phyloP scores from a whole-genome alignment of 2,113 vertebrate genomes.

The Hydrochoerus hydrochaeris region DNA sequence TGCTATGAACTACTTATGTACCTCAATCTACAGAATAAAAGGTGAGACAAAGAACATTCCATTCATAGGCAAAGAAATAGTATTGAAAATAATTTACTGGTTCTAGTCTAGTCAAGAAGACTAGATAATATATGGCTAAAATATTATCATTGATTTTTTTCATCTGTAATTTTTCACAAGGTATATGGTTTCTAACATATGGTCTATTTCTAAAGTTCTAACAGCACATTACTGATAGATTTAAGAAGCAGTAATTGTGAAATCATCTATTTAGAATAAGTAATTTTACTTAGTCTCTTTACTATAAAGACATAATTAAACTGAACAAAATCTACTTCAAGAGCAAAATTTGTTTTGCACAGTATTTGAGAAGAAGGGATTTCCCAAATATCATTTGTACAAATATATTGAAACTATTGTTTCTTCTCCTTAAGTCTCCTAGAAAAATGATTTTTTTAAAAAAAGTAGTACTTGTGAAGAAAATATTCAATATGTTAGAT shows the following conservation, averaged over 20 bases:
- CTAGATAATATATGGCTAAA: slow-evolving; percentile 49
- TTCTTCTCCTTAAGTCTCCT: background rate
- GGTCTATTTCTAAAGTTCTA: slow-evolving; percentile 33
- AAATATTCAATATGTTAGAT: background rate
- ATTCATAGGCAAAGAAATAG: background rate
- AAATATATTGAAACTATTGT: background rate
- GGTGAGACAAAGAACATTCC: background rate
- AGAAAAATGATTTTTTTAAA: background rate
- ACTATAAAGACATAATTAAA: background rate
- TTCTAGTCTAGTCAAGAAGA: background rate
- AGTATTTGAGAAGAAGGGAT: background rate
- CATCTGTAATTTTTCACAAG: slow-evolving; percentile 55
- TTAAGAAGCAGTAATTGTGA: slow-evolving; percentile 55
- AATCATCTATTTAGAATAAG: slow-evolving; percentile 56
- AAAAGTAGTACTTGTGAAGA: background rate
- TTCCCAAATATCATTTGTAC: background rate
- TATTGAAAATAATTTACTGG: slow-evolving; percentile 32
- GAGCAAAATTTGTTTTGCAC: slow-evolving; percentile 12
- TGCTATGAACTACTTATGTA: background rate
- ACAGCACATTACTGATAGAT: slow-evolving; percentile 42
- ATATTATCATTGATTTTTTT: slow-evolving; percentile 64
- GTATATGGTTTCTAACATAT: slow-evolving; percentile 59
- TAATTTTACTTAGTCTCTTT: background rate
- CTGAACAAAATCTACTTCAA: background rate
- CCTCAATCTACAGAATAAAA: background rate